These are phyloP conservation scores for Hyaena hyaena DNA, from an alignment of 2,113 vertebrate species.

Conservation along the genomic window DNA sequence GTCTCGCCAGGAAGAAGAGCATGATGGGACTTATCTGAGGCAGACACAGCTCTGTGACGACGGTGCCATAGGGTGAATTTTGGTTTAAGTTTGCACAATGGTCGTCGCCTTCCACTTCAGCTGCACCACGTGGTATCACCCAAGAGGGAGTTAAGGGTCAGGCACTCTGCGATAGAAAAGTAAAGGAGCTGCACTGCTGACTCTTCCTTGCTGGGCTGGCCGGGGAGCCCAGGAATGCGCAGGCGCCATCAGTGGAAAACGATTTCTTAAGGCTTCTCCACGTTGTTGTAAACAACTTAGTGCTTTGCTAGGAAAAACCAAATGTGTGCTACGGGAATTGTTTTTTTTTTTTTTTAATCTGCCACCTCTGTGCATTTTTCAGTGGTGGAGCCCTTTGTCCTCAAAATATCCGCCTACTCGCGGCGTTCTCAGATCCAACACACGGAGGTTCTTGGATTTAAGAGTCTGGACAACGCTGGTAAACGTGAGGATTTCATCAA, in stretches of 20 bases:
- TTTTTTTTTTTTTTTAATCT: too few relatives aligned
- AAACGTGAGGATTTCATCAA: not conserved
- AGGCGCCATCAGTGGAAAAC: not conserved
- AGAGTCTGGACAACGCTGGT: not conserved
- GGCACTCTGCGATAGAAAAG: not conserved
- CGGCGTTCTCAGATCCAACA: not conserved
- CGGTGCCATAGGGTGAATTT: too few relatives aligned
- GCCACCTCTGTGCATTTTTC: not conserved
- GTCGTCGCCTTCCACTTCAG: slow-evolving; percentile 41
- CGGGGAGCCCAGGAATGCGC: not conserved
- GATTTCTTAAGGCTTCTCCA: not conserved
- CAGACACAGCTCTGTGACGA: not conserved
- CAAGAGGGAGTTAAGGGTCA: not conserved
- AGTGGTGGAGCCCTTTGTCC: not conserved
- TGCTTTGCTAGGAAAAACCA: not conserved
- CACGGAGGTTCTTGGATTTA: not conserved
- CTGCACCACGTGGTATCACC: not conserved
- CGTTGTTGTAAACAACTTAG: not conserved
- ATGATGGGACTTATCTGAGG: not conserved
- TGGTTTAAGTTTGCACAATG: not conserved
- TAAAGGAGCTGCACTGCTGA: not conserved
- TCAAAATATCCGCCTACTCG: not conserved
- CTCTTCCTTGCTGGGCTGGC: not conserved
- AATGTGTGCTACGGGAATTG: not conserved
- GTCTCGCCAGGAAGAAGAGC: not conserved